Evolutionary conservation across 2,113 vertebrate genomes (phyloP).

Genomic region (Sus scrofa): DNA sequence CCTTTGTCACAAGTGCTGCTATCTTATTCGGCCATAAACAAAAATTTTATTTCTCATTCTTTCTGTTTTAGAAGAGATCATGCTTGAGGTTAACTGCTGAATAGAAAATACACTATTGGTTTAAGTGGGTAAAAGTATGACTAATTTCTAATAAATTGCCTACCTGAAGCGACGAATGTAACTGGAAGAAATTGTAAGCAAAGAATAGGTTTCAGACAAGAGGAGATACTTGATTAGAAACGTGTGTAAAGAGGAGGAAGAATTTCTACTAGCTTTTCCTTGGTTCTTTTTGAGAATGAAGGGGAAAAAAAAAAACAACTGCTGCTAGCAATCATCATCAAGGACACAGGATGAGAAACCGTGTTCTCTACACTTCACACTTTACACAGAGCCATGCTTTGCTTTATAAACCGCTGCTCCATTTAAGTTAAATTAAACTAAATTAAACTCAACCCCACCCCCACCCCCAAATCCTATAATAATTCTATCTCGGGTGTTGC

Average conservation of each 20-base stretch:
- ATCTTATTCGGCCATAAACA: background rate
- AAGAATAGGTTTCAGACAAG: background rate
- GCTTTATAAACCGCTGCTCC: background rate
- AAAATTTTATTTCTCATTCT: background rate
- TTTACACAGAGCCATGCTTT: background rate
- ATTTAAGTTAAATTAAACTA: background rate
- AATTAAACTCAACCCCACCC: background rate
- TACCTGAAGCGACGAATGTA: background rate
- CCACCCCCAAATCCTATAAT: background rate
- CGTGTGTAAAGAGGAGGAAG: too few relatives aligned
- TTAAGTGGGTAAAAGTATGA: background rate
- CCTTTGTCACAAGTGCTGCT: background rate
- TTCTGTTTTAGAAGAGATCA: background rate
- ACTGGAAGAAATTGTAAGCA: background rate
- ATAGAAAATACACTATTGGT: background rate
- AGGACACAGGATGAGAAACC: background rate
- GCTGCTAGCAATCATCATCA: background rate
- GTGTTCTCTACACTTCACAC: background rate
- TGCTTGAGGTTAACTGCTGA: background rate
- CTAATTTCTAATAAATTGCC: background rate
- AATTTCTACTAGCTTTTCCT: too few relatives aligned
- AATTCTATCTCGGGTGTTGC: background rate
- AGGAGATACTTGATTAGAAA: background rate
- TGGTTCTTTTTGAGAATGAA: background rate
- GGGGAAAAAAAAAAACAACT: background rate